Evolutionary conservation across 2,797 vertebrate species (phyloP), one percentile per base, ranked within the genome.

Genomic region (Pogoniulus pusillus): DNA sequence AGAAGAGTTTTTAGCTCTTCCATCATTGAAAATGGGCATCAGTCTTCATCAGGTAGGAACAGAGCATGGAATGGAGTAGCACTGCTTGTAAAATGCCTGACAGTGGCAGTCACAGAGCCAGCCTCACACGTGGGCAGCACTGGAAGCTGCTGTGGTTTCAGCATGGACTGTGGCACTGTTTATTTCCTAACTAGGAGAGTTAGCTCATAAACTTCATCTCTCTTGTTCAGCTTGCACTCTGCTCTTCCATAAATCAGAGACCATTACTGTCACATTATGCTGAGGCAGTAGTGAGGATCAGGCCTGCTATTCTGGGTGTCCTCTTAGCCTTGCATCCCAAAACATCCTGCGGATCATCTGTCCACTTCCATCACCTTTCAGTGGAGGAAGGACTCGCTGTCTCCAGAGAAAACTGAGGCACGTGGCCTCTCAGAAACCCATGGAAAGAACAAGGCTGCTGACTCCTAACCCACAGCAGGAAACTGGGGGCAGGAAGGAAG

Each of bases 1-100:
- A 95, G 90, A 90, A 96, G 95, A 82, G 62, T 86, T 63, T 96
- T 96, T 20, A 94, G 93, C 84, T 94, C 95, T 4, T 68, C 95
- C 19, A 34, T 95, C 34, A 41, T 97, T 55, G 98, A 98, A 94
- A 98, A 98, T 19, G 97, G 97, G 45, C 97, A 96, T 90, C 97
- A 96, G 76, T 86, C 83, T 16, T 93, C 94, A 13, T 84, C 95
- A 97, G 98, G 98, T 98, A 97, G 86, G 92, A 92, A 29, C 15
- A 6, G 30, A 19, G 19, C 55, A 49, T 24, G 22, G 70, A 49
- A 45, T 66, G n/a, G 77, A 69, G 34, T 30, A 70, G 12, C 12
- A 12, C 16, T 77, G 2, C 39, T 65, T 68, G 43, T 80, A n/a
- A 88, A 88, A 77, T 49, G 84, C 34, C 17, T 43, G 45, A 65